phyloP scores from a whole-genome alignment of 2,888 invertebrate genomes.

The Teinopalpus imperialis region DNA sequence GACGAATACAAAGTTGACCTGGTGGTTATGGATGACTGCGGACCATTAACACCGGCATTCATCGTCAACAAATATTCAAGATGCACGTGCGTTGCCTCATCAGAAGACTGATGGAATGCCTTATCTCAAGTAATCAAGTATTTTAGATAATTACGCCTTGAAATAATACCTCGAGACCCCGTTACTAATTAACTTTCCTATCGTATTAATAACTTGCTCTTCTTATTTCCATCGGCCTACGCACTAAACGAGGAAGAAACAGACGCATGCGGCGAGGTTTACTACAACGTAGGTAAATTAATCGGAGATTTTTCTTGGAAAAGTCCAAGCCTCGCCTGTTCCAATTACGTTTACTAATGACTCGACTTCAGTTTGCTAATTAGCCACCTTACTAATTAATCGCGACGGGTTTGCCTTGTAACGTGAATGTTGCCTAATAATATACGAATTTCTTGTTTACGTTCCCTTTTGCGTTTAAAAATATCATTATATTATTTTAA shows the following conservation, averaged over 20 bases:
- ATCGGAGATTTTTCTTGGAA: slow-evolving; percentile 61
- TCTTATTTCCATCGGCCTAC: background rate
- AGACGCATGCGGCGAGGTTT: slow-evolving; percentile 20
- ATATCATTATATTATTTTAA: slow-evolving; percentile 30
- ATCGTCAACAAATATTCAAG: too few relatives aligned
- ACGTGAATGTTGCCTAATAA: slow-evolving; percentile 50
- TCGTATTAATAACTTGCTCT: background rate
- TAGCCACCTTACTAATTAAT: slow-evolving; percentile 76
- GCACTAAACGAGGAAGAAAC: background rate
- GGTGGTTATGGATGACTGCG: too few relatives aligned
- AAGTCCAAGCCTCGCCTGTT: slow-evolving; percentile 61
- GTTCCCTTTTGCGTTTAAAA: slow-evolving; percentile 41
- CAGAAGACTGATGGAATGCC: too few relatives aligned
- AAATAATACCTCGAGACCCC: too few relatives aligned
- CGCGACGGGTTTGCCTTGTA: slow-evolving; percentile 63
- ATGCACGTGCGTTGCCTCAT: too few relatives aligned
- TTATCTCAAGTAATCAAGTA: too few relatives aligned
- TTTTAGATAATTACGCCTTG: too few relatives aligned
- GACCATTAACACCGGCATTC: too few relatives aligned
- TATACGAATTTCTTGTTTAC: slow-evolving; percentile 54
- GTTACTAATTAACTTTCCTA: background rate
- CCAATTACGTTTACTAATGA: slow-evolving; percentile 76
- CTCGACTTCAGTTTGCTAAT: slow-evolving; percentile 72
- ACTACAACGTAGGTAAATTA: slow-evolving; percentile 41
- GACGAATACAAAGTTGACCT: too few relatives aligned